phyloP scores from a whole-genome alignment of 2,888 invertebrate species.

The Pardosa pseudoannulata region DNA sequence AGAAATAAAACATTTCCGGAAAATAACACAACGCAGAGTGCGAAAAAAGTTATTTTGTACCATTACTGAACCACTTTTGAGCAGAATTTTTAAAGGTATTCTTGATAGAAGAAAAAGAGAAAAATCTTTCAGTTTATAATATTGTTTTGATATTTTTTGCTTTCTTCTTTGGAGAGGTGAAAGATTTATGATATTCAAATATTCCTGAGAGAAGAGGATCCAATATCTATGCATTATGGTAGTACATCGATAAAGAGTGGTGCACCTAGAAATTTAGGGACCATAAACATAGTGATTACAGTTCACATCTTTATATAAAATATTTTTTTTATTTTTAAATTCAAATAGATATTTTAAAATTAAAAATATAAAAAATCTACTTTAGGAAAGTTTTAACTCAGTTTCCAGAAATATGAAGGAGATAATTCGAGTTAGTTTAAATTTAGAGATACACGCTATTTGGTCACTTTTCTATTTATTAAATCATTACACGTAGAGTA shows the following conservation, averaged over 20 bases:
- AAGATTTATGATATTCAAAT: slow-evolving; percentile 67
- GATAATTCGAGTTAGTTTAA: too few relatives aligned
- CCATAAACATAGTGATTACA: too few relatives aligned
- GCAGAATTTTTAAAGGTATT: slow-evolving; percentile 26
- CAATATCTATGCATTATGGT: slow-evolving; percentile 53
- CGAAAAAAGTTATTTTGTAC: slow-evolving; percentile 39
- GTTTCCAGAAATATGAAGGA: too few relatives aligned
- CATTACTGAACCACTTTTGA: slow-evolving; percentile 1
- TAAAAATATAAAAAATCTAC: too few relatives aligned
- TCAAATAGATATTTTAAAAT: too few relatives aligned
- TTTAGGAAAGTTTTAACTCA: too few relatives aligned
- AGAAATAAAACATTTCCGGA: not conserved
- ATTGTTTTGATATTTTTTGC: slow-evolving; percentile 47
- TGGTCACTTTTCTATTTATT: too few relatives aligned
- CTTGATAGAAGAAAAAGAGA: not conserved
- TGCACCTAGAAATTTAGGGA: slow-evolving; percentile 17
- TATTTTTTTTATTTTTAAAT: too few relatives aligned
- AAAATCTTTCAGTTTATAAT: slow-evolving; percentile 47
- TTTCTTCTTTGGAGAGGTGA: slow-evolving; percentile 24
- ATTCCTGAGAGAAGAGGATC: slow-evolving; percentile 46
- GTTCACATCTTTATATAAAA: too few relatives aligned
- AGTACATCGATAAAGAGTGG: slow-evolving; percentile 36
- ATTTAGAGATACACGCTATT: too few relatives aligned
- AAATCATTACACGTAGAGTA: too few relatives aligned
- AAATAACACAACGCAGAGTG: not conserved